Evolutionary conservation across 2,113 vertebrate genomes (phyloP).

Genomic region (Lipotes vexillifer): DNA sequence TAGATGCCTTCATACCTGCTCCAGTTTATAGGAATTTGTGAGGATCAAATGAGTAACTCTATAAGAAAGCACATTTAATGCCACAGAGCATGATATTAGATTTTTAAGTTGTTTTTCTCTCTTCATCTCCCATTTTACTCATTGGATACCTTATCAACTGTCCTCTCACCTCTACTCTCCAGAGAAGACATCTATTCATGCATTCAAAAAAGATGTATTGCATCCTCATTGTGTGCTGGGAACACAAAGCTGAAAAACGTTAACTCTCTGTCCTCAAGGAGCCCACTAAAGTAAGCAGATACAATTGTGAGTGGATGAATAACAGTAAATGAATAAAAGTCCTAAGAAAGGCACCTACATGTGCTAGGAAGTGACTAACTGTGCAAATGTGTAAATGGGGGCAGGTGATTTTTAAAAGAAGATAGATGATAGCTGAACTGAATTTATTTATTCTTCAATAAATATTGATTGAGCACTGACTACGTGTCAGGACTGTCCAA

Average conservation of each 20-base stretch:
- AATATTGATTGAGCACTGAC: neutral
- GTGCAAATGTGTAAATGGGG: neutral
- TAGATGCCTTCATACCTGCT: neutral
- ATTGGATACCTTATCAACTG: neutral
- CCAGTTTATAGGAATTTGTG: neutral
- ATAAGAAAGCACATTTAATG: neutral
- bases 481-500: neutral
- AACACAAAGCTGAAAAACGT: neutral
- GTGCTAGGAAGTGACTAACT: neutral
- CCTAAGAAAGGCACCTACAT: neutral
- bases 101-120: neutral
- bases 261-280: neutral
- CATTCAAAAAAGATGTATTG: neutral
- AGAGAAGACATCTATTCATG: neutral
- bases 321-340: neutral
- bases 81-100: neutral
- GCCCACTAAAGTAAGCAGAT: neutral
- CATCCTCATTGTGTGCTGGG: neutral
- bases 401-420: neutral
- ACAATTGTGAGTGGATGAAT: neutral
- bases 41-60: neutral
- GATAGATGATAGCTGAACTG: neutral
- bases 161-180: neutral
- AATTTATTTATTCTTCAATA: neutral
- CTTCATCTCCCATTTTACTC: neutral